Conservation (phyloP, 2,888 invertebrate genomes). For the Scaptomyza tumidula region DNA sequence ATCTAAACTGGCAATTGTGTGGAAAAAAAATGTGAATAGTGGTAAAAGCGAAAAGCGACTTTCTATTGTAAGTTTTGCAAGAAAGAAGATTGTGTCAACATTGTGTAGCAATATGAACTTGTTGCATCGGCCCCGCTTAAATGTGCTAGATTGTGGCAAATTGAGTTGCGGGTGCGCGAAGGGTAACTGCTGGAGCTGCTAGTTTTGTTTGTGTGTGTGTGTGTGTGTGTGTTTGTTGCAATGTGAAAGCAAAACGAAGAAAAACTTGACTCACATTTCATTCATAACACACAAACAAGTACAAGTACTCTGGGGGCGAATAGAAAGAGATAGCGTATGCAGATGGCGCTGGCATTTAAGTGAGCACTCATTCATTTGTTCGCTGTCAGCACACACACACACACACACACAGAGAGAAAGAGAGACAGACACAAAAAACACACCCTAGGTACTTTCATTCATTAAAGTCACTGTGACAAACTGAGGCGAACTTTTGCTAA, state of each 20-base stretch:
- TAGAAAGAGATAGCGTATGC: slow-evolving; percentile 21
- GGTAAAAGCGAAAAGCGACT: slow-evolving; percentile 4
- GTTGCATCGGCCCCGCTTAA: slow-evolving; percentile 27
- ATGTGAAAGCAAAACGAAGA: slow-evolving; percentile 34
- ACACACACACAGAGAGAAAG: not conserved
- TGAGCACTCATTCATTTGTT: slow-evolving; percentile 50
- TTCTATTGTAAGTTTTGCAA: slow-evolving; percentile 13
- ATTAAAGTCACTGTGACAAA: slow-evolving; percentile 57
- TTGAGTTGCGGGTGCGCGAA: not conserved
- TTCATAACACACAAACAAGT: slow-evolving; percentile 41
- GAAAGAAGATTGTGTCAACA: slow-evolving; percentile 16
- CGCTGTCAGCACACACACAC: slow-evolving; percentile 41
- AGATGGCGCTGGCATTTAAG: slow-evolving; percentile 36
- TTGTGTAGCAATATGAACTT: slow-evolving; percentile 22
- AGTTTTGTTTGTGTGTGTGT: not conserved
- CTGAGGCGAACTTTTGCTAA: slow-evolving; percentile 42
- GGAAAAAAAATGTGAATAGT: not conserved
- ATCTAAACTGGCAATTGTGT: slow-evolving; percentile 22
- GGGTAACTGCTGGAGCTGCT: not conserved
- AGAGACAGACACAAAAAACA: not conserved
- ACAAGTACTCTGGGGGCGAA: not conserved
- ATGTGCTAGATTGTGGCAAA: slow-evolving; percentile 22
- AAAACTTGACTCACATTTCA: slow-evolving; percentile 60
- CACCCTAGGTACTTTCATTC: slow-evolving; percentile 56
- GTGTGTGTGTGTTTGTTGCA: slow-evolving; percentile 13